These are phyloP conservation scores for Aramus guarauna DNA, from an alignment of 2,113 vertebrate genomes.

Conservation along the genomic window DNA sequence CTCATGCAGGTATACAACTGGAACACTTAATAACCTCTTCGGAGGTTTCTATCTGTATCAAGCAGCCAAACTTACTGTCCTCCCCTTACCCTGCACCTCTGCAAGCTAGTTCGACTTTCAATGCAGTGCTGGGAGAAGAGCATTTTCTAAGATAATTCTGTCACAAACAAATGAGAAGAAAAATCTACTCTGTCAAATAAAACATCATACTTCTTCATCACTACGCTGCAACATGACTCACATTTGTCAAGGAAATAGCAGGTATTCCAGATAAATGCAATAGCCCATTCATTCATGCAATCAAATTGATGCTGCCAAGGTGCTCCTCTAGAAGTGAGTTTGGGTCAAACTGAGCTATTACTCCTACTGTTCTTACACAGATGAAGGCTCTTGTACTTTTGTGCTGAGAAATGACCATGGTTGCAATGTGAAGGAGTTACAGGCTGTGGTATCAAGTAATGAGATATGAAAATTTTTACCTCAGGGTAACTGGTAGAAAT, in stretches of 20 bases:
- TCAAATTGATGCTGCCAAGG: neutral
- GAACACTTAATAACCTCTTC: neutral
- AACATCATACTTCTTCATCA: neutral
- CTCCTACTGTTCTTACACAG: neutral
- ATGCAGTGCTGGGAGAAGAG: neutral
- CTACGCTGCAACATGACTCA: neutral
- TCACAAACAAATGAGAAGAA: neutral
- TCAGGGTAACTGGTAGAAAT: neutral
- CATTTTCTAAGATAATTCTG: neutral
- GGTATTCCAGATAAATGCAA: conserved; percentile 37
- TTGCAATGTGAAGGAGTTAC: neutral
- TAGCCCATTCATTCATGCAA: neutral
- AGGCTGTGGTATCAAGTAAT: neutral
- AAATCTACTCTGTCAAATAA: neutral
- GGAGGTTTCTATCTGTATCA: neutral
- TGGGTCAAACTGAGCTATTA: neutral
- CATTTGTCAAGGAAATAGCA: conserved; percentile 43
- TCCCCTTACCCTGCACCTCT: neutral
- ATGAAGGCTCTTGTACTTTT: neutral
- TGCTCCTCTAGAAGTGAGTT: accelerated
- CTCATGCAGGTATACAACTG: neutral
- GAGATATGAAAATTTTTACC: neutral
- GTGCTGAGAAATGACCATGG: neutral
- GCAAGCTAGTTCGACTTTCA: neutral
- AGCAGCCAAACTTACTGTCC: neutral